Evolutionary conservation across 2,113 vertebrate species (phyloP).

Genomic region (Chaetodon trifascialis): DNA sequence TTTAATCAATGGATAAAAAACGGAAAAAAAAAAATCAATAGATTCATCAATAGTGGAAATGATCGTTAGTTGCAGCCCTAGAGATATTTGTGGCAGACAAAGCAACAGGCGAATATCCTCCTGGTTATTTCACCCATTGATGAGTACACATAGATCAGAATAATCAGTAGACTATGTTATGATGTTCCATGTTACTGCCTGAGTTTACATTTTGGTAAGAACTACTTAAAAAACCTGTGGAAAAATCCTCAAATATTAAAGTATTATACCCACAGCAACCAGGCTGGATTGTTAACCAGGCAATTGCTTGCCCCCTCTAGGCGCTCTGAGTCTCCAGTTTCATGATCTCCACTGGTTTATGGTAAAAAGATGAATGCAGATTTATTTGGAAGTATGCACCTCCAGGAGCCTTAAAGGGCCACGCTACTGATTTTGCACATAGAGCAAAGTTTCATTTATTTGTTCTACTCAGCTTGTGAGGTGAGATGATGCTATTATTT

Average conservation of each 20-base stretch:
- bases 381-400: too few species aligned
- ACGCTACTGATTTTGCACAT: neutral
- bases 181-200: neutral
- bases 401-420: neutral
- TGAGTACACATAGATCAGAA: neutral
- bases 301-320: too few species aligned
- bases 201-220: too few species aligned
- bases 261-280: too few species aligned
- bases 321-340: too few species aligned
- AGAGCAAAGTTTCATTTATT: neutral
- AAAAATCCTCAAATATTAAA: too few species aligned
- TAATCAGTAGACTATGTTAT: neutral
- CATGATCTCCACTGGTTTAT: too few species aligned
- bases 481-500: too few species aligned
- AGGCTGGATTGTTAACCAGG: too few species aligned
- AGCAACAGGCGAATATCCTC: neutral
- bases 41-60: neutral
- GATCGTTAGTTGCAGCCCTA: neutral
- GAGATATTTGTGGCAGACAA: neutral
- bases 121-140: neutral
- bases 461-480: too few species aligned
- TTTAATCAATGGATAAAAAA: neutral
- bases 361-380: too few species aligned
- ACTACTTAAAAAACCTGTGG: too few species aligned
- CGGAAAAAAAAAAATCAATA: neutral